phyloP scores from a whole-genome alignment of 2,113 vertebrate genomes.

The Lepus timidus region DNA sequence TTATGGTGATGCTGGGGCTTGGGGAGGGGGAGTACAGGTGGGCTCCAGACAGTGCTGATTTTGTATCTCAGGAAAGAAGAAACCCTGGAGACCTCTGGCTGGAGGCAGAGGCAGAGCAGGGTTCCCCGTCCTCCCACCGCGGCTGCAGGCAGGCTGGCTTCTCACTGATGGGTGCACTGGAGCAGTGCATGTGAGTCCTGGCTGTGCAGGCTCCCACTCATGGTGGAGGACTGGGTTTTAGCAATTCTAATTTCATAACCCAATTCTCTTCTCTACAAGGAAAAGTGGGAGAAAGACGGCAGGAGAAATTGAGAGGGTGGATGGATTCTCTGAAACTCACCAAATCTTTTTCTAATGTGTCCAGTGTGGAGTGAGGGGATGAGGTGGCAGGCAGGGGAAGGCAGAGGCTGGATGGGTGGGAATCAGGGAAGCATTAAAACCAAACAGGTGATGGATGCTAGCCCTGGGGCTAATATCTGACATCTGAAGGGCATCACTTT shows the following conservation, averaged over 20 bases:
- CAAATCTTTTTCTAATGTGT: neutral
- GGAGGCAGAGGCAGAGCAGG: neutral
- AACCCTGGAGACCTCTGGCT: neutral
- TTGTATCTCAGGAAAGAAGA: neutral
- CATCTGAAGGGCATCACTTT: neutral
- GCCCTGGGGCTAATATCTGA: neutral
- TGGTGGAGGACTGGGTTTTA: neutral
- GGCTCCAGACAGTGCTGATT: neutral
- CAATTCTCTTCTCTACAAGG: constrained; percentile 21
- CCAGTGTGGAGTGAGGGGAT: neutral
- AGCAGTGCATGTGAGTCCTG: neutral
- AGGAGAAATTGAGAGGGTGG: neutral
- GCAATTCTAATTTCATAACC: neutral
- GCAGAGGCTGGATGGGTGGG: neutral
- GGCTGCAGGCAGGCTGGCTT: neutral
- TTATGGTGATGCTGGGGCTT: neutral
- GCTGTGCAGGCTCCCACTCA: neutral
- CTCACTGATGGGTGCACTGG: neutral
- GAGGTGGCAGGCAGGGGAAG: too few relatives aligned
- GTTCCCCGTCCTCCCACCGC: neutral
- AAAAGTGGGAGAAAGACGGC: constrained; percentile 44
- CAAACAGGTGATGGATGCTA: neutral
- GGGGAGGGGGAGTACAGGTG: neutral
- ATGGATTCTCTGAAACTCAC: constrained; percentile 31
- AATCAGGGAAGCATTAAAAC: constrained; percentile 3